Base-by-base conservation (phyloP, 1,140 invertebrate genomes). In the Tribolium castaneum region DNA sequence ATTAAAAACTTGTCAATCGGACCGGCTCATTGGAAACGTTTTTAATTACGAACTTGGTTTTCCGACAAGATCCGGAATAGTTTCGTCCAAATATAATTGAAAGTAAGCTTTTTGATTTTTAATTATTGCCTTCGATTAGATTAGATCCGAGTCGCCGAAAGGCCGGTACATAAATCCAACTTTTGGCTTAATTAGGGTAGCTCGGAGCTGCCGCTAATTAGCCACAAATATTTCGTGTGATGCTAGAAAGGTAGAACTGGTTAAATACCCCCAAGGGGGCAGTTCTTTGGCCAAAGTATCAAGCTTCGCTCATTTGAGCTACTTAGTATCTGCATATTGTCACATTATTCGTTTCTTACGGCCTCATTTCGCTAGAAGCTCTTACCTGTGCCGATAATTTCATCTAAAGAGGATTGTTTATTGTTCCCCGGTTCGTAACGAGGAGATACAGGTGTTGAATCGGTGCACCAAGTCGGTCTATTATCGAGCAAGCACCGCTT, bases 1-100 rank as follows among this genome's bases (percentile, higher is more conserved):
- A 80, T 80, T 80, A 80, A 80, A 80, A 80, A 73, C 75, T 80
- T 80, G 78, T 80, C 78, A 80, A 78, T 80, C 78, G 75, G 19
- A 50, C 13, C 49, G 35, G 76, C 72, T 80, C 74, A 76, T 72
- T 54, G 52, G 78, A 76, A 25, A 70, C 78, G 25, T 79, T 79
- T 79, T 72, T 79, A 59, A 79, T 79, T 79, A 76, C 75, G 76
- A 13, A 13, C n/a, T 45, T 9, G 39, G 2, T 45, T 49, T 22
- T 35, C 72, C 19, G 14, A 39, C 35, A 74, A 66, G 7, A 30
- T 13, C 39, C 6, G 6, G 30, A 50, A 13, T 49, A 77, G 45
- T 34, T 71, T 30, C 19, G 19, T 52, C 49, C 51, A 72, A 79
- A 70, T 76, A 76, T 70, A 79, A 79, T 79, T 79, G 22, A 9